These are phyloP conservation scores for Erythrocercus mccallii DNA, from an alignment of 2,113 vertebrate genomes.

Conservation along the genomic window DNA sequence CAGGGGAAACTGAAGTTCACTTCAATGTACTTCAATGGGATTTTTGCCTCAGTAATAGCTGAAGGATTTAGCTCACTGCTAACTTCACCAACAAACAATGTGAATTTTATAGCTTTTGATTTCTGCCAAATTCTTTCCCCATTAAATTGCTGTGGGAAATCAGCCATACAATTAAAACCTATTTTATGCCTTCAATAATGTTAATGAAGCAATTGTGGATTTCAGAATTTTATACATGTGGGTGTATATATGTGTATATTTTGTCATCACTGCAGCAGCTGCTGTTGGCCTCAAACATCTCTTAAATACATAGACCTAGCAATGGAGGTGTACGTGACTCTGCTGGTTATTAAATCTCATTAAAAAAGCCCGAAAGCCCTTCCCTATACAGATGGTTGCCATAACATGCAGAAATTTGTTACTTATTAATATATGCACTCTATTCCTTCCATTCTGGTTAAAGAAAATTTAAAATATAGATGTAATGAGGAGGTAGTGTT, in stretches of 20 bases:
- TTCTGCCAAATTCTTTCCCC: slow-evolving; percentile 52
- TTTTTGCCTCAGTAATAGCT: slow-evolving; percentile 19
- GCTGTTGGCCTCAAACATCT: neutral
- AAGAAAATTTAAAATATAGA: neutral
- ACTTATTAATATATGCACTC: neutral
- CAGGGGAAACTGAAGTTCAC: slow-evolving; percentile 5
- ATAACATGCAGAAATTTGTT: neutral
- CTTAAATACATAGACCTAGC: neutral
- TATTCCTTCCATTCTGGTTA: neutral
- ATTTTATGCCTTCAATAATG: slow-evolving; percentile 26
- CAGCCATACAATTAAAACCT: slow-evolving; percentile 52
- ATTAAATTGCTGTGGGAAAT: slow-evolving; percentile 58
- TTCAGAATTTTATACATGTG: slow-evolving; percentile 10
- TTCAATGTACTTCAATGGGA: neutral
- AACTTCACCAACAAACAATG: slow-evolving; percentile 51
- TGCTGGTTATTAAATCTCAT: neutral
- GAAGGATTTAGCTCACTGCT: slow-evolving; percentile 18
- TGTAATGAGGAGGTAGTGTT: neutral
- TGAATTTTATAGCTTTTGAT: slow-evolving; percentile 64
- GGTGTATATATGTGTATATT: neutral
- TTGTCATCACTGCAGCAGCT: neutral
- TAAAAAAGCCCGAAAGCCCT: neutral
- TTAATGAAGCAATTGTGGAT: slow-evolving; percentile 55
- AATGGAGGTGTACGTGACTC: neutral
- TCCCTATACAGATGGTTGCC: neutral